Evolutionary conservation across 2,797 vertebrate genomes (phyloP).

Genomic region (Nyctibius grandis): DNA sequence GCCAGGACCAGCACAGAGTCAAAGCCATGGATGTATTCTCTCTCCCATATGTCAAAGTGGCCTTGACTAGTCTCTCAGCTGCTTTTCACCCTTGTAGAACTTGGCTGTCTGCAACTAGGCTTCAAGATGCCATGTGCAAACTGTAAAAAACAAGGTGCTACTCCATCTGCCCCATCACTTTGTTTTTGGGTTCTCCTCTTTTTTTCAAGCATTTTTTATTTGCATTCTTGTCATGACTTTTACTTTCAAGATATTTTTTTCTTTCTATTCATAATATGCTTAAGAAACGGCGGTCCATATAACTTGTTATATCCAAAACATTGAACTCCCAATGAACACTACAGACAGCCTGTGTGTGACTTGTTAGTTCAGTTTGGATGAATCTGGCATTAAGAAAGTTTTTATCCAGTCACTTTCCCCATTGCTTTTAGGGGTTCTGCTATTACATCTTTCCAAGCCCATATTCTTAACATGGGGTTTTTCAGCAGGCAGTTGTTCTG

Average conservation of each 20-base stretch:
- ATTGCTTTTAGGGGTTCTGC: neutral
- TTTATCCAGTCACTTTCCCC: neutral
- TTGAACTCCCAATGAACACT: neutral
- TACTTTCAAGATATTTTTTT: neutral
- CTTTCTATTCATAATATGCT: neutral
- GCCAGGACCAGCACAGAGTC: neutral
- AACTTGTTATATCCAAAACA: neutral
- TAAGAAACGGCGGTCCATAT: neutral
- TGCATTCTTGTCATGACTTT: neutral
- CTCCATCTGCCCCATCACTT: neutral
- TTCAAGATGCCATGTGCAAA: neutral
- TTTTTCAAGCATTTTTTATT: neutral
- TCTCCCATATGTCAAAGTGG: neutral
- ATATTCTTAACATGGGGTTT: neutral
- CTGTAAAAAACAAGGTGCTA: neutral
- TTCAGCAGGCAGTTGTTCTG: neutral
- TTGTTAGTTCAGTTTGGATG: neutral
- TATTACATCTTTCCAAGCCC: neutral
- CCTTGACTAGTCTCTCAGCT: neutral
- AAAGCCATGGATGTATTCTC: neutral
- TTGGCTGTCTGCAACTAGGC: neutral
- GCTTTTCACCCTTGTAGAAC: neutral
- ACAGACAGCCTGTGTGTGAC: neutral
- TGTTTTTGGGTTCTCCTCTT: neutral
- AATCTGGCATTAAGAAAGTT: neutral